These are phyloP conservation scores for Scortum barcoo DNA, from an alignment of 2,113 vertebrate species.

Conservation along the genomic window DNA sequence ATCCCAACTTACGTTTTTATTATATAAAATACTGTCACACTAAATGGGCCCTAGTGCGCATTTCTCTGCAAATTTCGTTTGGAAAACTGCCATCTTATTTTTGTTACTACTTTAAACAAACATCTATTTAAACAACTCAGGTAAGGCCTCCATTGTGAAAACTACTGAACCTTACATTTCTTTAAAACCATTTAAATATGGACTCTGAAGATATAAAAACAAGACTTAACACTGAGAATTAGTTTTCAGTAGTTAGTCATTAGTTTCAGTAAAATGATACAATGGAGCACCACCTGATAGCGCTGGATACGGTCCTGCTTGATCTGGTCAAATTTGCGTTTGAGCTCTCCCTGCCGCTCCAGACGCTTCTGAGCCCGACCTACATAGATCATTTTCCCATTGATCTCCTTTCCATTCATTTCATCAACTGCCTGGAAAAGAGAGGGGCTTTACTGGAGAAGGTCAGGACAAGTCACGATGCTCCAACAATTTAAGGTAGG, in stretches of 20 bases:
- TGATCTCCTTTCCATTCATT: conserved; percentile 95
- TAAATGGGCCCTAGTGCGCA: background rate
- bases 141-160: background rate
- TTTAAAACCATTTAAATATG: background rate
- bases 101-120: background rate
- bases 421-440: conserved; percentile 89
- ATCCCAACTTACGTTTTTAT: too few species aligned
- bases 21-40: too few species aligned
- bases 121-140: background rate
- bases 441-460: background rate
- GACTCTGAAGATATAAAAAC: background rate
- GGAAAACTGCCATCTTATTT: background rate
- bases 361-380: conserved; percentile 95
- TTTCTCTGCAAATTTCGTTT: background rate
- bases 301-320: conserved; percentile 93
- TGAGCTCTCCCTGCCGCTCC: conserved; percentile 94
- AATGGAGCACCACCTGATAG: conserved; percentile 89
- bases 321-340: conserved; percentile 93
- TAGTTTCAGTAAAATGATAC: too few species aligned
- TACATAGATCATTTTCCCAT: conserved; percentile 89
- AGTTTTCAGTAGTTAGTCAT: too few species aligned
- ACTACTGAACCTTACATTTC: background rate
- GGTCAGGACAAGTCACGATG: too few species aligned
- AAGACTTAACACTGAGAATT: background rate
- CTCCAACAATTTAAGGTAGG: background rate